Evolutionary conservation across 1,140 invertebrate species (phyloP).

Genomic region (Caerostris extrusa): DNA sequence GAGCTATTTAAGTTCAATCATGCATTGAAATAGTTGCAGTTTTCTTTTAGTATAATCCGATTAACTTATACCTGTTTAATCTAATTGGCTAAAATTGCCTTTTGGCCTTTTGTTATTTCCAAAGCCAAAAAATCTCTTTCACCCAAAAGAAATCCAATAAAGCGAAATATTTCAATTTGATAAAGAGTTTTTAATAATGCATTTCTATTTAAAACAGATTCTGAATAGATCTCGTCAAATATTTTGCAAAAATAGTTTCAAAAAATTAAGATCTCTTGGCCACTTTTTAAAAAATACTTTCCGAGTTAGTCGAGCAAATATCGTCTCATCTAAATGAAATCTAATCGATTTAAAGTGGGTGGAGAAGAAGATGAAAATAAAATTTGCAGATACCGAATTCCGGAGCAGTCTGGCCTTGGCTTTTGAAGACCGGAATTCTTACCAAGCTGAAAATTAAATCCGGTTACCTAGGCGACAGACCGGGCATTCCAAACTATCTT

Average conservation of each 20-base stretch:
- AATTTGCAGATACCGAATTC: conserved; percentile 12
- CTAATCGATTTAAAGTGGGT: not conserved
- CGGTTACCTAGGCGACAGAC: conserved; percentile 8
- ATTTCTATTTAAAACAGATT: not conserved
- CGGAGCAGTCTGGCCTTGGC: not conserved
- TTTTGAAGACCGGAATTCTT: not conserved
- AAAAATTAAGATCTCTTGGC: not conserved
- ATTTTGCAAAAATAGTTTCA: not conserved
- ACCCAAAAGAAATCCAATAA: not conserved
- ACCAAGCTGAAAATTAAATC: conserved; percentile 8
- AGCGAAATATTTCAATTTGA: not conserved
- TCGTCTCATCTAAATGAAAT: not conserved
- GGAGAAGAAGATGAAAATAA: not conserved
- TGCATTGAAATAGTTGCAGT: too few species aligned
- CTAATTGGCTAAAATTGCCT: not conserved
- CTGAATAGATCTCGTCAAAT: not conserved
- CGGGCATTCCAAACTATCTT: conserved; percentile 39
- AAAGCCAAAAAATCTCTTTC: not conserved
- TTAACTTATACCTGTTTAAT: not conserved
- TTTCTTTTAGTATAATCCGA: not conserved
- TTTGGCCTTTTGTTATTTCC: not conserved
- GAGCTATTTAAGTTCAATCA: too few species aligned
- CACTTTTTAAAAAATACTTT: not conserved
- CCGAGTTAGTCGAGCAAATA: not conserved
- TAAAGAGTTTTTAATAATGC: not conserved